Percentiles rank a stretch among this genome's conserved stretches.
These are phyloP conservation scores for Batillaria attramentaria DNA, from an alignment of 1,140 invertebrate species.

Conservation along the genomic window DNA sequence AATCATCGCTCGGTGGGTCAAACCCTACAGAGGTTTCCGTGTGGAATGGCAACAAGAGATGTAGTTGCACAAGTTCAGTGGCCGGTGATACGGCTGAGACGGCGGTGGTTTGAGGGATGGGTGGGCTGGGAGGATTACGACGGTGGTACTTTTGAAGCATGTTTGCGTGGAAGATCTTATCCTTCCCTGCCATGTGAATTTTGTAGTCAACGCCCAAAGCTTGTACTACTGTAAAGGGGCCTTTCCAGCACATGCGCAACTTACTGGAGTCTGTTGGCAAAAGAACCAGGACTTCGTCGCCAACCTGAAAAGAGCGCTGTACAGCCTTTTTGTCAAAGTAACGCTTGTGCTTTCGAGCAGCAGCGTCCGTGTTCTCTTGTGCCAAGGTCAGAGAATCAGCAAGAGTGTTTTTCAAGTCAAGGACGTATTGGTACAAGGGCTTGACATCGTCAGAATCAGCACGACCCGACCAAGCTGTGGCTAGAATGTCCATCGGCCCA, in stretches of 20 bases:
- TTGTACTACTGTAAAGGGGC: constrained; percentile 32
- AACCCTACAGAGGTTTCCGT: too few species aligned
- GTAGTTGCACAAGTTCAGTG: too few species aligned
- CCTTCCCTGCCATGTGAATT: not conserved
- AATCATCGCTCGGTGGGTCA: too few species aligned
- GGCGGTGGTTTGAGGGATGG: too few species aligned
- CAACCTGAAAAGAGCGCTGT: constrained; percentile 24
- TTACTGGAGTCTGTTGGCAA: constrained; percentile 39
- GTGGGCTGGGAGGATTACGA: too few species aligned
- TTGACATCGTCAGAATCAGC: constrained; percentile 36
- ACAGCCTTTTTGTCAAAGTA: constrained; percentile 30
- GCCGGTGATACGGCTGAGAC: too few species aligned
- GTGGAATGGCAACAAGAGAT: too few species aligned
- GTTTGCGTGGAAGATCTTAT: not conserved
- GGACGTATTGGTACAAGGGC: constrained; percentile 26
- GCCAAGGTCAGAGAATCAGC: constrained; percentile 30
- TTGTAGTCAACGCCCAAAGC: not conserved
- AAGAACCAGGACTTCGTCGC: constrained; percentile 37
- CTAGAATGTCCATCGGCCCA: constrained; percentile 33
- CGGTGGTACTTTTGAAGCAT: not conserved
- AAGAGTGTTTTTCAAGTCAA: constrained; percentile 21
- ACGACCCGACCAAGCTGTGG: constrained; percentile 47
- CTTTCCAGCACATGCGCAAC: constrained; percentile 37
- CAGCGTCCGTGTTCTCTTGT: constrained; percentile 8
- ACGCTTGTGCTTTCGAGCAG: not conserved